Conservation (phyloP, 1,140 invertebrate species). For the Pseudomyrmex dendroicus region DNA sequence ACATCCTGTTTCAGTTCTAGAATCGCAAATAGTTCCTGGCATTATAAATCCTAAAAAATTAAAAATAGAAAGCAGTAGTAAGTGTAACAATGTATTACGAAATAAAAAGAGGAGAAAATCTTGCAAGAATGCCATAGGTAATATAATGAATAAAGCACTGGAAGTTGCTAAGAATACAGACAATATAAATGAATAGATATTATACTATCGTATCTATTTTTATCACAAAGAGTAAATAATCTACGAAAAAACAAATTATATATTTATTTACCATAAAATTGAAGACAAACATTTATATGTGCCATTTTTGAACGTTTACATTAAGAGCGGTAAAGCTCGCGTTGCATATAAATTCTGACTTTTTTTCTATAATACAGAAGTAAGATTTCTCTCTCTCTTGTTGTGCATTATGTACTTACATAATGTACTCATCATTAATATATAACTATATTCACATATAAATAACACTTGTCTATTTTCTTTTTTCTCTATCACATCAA, state of each 20-base stretch:
- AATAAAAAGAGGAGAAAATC: slow-evolving; percentile 69
- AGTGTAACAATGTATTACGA: slow-evolving; percentile 77
- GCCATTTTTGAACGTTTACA: neutral
- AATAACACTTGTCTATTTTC: slow-evolving; percentile 26
- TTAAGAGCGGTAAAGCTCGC: slow-evolving; percentile 12
- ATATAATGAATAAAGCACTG: slow-evolving; percentile 75
- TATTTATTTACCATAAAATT: slow-evolving; percentile 9
- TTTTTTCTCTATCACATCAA: neutral
- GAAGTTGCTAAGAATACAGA: slow-evolving; percentile 70
- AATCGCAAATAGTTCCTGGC: slow-evolving; percentile 73
- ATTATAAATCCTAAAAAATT: slow-evolving; percentile 74
- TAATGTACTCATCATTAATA: neutral
- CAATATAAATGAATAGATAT: neutral
- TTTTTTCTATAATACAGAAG: neutral
- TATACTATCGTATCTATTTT: slow-evolving; percentile 4
- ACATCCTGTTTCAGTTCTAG: slow-evolving; percentile 33
- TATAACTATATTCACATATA: neutral
- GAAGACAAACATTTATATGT: neutral
- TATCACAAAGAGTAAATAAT: slow-evolving; percentile 24
- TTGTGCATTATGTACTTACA: neutral
- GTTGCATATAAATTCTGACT: neutral
- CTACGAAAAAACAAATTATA: neutral
- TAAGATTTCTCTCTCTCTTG: neutral
- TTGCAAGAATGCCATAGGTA: slow-evolving; percentile 50
- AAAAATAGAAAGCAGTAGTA: slow-evolving; percentile 74